A percentile compares a stretch with the other conserved stretches of the same genome.
Evolutionary conservation across 2,797 vertebrate species (phyloP).

Genomic region (Gymnocypris eckloni): DNA sequence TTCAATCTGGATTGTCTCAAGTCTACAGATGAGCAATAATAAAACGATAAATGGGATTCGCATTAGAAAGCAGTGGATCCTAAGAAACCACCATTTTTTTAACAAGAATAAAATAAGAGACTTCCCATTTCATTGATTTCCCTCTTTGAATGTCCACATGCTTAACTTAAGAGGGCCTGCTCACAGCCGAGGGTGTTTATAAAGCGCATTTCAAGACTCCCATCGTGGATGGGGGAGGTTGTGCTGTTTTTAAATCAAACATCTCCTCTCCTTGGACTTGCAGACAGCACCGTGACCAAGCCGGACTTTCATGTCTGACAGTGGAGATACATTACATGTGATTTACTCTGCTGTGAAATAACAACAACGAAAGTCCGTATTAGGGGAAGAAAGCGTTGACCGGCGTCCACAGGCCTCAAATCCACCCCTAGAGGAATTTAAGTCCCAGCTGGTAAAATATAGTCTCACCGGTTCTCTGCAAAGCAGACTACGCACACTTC

Average conservation of each 20-base stretch:
- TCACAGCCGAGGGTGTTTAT: conserved; percentile 34
- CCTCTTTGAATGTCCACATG: conserved; percentile 66
- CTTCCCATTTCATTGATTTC: conserved; percentile 75
- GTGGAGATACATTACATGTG: conserved; percentile 60
- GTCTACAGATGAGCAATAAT: conserved; percentile 40
- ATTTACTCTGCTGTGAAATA: conserved; percentile 66
- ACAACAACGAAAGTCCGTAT: conserved; percentile 68
- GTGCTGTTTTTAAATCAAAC: conserved; percentile 47
- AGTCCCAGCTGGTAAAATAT: conserved; percentile 66
- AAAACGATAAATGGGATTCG: conserved; percentile 55
- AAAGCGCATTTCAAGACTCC: conserved; percentile 37
- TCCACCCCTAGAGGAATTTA: conserved; percentile 55
- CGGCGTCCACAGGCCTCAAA: conserved; percentile 35
- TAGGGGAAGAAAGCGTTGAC: conserved; percentile 48
- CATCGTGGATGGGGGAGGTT: conserved; percentile 29
- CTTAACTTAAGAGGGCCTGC: conserved; percentile 66
- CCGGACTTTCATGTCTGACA: conserved; percentile 64
- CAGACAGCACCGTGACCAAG: conserved; percentile 44
- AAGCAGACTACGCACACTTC: conserved; percentile 66
- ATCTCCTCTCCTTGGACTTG: conserved; percentile 43
- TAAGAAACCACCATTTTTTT: conserved; percentile 74
- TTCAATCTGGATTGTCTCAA: conserved; percentile 1
- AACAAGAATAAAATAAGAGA: conserved; percentile 48
- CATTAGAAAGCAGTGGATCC: conserved; percentile 59
- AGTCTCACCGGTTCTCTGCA: conserved; percentile 71